phyloP scores from a whole-genome alignment of 2,888 invertebrate species.

The Leptinotarsa peninsularis region DNA sequence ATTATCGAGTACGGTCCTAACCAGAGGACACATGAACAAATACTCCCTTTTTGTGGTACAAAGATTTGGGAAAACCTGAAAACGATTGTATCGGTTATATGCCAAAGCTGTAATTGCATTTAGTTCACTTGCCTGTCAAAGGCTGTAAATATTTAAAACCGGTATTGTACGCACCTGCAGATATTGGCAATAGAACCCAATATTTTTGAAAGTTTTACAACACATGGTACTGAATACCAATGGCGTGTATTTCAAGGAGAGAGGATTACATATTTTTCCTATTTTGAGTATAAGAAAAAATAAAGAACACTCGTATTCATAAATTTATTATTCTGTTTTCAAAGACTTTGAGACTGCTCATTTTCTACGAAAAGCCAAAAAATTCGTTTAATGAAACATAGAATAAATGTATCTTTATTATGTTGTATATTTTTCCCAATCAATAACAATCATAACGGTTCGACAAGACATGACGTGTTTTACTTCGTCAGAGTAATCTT shows the following conservation, averaged over 20 bases:
- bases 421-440: too few relatives aligned
- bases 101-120: background rate
- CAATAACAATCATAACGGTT: too few relatives aligned
- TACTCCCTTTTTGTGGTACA: background rate
- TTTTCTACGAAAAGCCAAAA: too few relatives aligned
- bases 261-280: background rate
- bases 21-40: too few relatives aligned
- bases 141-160: background rate
- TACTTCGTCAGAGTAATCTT: too few relatives aligned
- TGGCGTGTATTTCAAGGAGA: background rate
- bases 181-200: background rate
- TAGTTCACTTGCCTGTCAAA: slow-evolving; percentile 3
- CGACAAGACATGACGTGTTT: too few relatives aligned
- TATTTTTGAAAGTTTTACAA: background rate
- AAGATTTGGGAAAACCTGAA: background rate
- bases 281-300: background rate
- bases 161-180: background rate
- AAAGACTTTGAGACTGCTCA: too few relatives aligned
- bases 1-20: too few relatives aligned
- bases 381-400: too few relatives aligned
- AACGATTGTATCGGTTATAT: background rate
- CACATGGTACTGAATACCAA: background rate
- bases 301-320: background rate
- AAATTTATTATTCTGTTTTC: background rate
- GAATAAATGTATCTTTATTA: too few relatives aligned